Conservation (phyloP, 2,797 vertebrate species). For the Paratrypauchen microcephalus region DNA sequence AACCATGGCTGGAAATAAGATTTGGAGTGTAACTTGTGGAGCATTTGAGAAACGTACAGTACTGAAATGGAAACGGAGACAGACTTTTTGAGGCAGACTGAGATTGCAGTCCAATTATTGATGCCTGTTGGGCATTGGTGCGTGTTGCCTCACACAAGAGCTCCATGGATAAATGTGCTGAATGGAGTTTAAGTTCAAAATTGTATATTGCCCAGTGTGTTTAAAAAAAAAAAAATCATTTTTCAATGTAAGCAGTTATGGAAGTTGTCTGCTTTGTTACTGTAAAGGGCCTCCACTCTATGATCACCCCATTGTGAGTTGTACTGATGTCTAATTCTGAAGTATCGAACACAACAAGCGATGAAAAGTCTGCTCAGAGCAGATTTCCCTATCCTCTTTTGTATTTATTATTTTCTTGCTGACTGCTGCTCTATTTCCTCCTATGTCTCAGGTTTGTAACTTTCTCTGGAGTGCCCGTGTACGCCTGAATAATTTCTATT, state of each 20-base stretch:
- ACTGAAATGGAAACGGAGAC: constrained; percentile 11
- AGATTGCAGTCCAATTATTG: constrained; percentile 39
- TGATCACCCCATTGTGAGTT: constrained; percentile 6
- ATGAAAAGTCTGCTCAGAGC: constrained; percentile 15
- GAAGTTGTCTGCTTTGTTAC: constrained; percentile 7
- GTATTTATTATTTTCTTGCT: constrained; percentile 27
- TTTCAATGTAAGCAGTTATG: constrained; percentile 4
- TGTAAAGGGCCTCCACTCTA: constrained; percentile 28
- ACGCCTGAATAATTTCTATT: constrained; percentile 31
- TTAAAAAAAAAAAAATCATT: neutral
- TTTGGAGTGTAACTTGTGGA: constrained; percentile 12
- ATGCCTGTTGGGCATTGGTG: constrained; percentile 26
- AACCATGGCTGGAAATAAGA: constrained; percentile 10
- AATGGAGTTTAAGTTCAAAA: constrained; percentile 24
- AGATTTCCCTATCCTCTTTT: constrained; percentile 22
- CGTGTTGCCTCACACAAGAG: constrained; percentile 17
- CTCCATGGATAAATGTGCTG: constrained; percentile 35
- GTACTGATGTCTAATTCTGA: constrained; percentile 5
- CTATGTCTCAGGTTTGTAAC: constrained; percentile 22
- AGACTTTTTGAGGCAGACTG: constrained; percentile 24
- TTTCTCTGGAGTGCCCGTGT: constrained; percentile 17
- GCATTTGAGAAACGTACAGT: neutral
- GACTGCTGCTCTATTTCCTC: constrained; percentile 27
- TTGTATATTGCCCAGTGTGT: constrained; percentile 2
- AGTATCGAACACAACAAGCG: constrained; percentile 14